Evolutionary conservation across 2,888 invertebrate species (phyloP).

Genomic region (Trichacis sp.): DNA sequence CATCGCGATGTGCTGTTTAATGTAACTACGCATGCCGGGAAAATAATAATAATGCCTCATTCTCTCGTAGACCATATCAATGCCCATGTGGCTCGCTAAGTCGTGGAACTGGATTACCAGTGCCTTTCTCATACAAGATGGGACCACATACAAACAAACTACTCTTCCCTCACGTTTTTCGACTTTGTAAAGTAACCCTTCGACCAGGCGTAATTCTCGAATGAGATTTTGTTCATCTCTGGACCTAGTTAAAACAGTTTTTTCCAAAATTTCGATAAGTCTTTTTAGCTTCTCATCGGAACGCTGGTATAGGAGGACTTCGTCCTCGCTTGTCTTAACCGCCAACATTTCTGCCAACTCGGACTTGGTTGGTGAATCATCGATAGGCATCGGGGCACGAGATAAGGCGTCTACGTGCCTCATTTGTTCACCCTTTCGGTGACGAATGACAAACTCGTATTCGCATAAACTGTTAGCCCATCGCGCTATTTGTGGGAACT

Average conservation of each 20-base stretch:
- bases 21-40: slow-evolving; percentile 36
- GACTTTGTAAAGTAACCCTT: background rate
- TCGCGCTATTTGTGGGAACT: slow-evolving; percentile 38
- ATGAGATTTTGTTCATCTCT: background rate
- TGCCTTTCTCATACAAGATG: slow-evolving; percentile 14
- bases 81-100: slow-evolving; percentile 38
- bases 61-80: slow-evolving; percentile 31
- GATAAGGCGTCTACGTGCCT: slow-evolving; percentile 18
- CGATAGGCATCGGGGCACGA: slow-evolving; percentile 9
- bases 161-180: background rate
- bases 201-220: background rate
- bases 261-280: slow-evolving; percentile 54
- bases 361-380: background rate
- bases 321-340: background rate
- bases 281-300: background rate
- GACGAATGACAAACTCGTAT: slow-evolving; percentile 9
- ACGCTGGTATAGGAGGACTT: slow-evolving; percentile 1
- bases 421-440: slow-evolving; percentile 13
- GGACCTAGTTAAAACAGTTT: background rate
- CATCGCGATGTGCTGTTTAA: slow-evolving; percentile 33
- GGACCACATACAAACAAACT: slow-evolving; percentile 16
- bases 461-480: slow-evolving; percentile 16
- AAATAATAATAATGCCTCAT: slow-evolving; percentile 44
- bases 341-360: background rate
- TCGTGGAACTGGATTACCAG: slow-evolving; percentile 38